Conservation (phyloP, 2,888 invertebrate genomes). For the Phyllotreta cruciferae region DNA sequence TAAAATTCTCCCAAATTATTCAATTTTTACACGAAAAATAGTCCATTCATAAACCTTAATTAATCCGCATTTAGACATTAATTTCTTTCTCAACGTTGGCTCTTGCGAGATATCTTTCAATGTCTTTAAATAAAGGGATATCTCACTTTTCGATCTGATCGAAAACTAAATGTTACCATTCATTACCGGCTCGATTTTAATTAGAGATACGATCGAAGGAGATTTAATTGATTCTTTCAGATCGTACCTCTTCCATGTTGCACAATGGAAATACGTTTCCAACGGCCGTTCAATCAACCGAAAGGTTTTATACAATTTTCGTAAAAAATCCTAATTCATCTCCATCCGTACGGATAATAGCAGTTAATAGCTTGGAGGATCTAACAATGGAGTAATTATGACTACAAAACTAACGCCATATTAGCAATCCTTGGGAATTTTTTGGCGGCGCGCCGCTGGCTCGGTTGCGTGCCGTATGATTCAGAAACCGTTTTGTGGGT, state of each 20-base stretch:
- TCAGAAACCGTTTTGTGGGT: conserved; percentile 43
- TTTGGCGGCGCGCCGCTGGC: conserved; percentile 14
- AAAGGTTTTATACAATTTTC: too few species aligned
- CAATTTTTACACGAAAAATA: too few species aligned
- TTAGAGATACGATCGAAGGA: conserved; percentile 31
- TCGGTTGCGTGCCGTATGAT: conserved; percentile 36
- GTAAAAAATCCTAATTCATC: too few species aligned
- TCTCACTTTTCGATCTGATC: conserved; percentile 18
- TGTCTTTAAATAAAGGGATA: conserved; percentile 16
- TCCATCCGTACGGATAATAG: too few species aligned
- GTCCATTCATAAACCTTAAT: too few species aligned
- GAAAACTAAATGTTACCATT: conserved; percentile 26
- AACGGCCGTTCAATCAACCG: too few species aligned
- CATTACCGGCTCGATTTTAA: conserved; percentile 28
- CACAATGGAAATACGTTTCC: neutral
- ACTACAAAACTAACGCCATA: too few species aligned
- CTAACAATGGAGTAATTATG: too few species aligned
- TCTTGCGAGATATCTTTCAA: conserved; percentile 6
- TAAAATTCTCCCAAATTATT: too few species aligned
- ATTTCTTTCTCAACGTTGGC: neutral
- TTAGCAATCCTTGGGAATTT: too few species aligned
- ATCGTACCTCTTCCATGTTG: conserved; percentile 33
- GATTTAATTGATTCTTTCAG: conserved; percentile 33
- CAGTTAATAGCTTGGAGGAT: too few species aligned
- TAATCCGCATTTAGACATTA: too few species aligned